A percentile compares a stretch with the other conserved stretches of the same genome.
These are phyloP conservation scores for Hesperophylax magnus DNA, from an alignment of 1,140 invertebrate species.

Conservation along the genomic window DNA sequence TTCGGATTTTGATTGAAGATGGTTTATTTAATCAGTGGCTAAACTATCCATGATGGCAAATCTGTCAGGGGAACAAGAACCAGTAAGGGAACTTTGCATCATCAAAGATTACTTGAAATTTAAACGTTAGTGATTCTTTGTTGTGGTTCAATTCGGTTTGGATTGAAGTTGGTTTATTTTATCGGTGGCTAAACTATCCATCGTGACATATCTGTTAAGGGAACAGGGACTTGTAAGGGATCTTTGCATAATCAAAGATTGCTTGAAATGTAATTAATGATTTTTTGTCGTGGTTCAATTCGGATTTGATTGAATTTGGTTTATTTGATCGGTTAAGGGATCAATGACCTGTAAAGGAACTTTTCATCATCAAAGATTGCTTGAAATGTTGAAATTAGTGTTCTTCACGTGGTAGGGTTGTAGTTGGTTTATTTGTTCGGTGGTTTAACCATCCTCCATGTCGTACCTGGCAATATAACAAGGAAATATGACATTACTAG, in stretches of 20 bases:
- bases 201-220: too few species aligned
- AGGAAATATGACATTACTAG: too few species aligned
- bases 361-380: too few species aligned
- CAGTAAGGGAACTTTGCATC: not conserved
- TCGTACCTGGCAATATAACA: too few species aligned
- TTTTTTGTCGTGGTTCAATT: not conserved
- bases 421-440: not conserved
- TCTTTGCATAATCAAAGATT: constrained; percentile 1
- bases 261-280: not conserved
- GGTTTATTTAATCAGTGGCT: too few species aligned
- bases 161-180: too few species aligned
- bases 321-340: not conserved
- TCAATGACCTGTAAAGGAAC: too few species aligned
- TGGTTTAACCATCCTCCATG: not conserved
- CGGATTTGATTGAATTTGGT: not conserved
- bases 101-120: not conserved
- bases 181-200: not conserved
- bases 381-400: too few species aligned
- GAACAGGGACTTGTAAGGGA: not conserved
- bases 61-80: not conserved
- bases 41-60: too few species aligned
- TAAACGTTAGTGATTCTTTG: not conserved
- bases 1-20: too few species aligned
- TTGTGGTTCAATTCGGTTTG: not conserved
- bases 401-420: too few species aligned